Conservation (phyloP, 2,113 vertebrate genomes). For the Cichladusa arquata region DNA sequence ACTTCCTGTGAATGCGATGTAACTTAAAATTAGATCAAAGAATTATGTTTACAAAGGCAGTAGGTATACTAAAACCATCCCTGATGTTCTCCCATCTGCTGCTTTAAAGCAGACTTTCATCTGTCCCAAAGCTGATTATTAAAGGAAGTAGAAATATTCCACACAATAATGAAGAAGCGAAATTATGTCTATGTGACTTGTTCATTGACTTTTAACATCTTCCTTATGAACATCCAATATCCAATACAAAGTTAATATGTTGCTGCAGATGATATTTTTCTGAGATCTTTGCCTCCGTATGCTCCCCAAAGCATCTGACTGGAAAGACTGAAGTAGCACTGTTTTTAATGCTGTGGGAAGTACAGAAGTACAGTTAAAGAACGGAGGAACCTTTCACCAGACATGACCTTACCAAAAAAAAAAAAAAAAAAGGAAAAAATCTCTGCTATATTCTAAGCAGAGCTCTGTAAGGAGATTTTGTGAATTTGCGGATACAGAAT, state of each 20-base stretch:
- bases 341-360: background rate
- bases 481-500: background rate
- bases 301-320: background rate
- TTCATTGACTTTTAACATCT: background rate
- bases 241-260: background rate
- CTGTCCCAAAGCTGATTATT: background rate
- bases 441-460: background rate
- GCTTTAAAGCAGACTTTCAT: conserved; percentile 1
- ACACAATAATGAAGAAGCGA: background rate
- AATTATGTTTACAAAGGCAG: background rate
- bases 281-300: background rate
- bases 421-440: too few relatives aligned
- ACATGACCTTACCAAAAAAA: rapidly evolving
- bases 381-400: background rate
- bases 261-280: background rate
- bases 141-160: background rate
- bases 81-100: conserved; percentile 18
- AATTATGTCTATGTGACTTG: background rate
- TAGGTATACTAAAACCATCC: background rate
- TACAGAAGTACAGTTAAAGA: background rate
- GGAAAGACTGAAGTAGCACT: background rate
- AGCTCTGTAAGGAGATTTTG: background rate
- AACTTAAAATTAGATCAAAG: background rate
- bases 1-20: background rate
- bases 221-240: background rate